phyloP scores from a whole-genome alignment of 2,888 invertebrate species.

The Melinaea marsaeus region DNA sequence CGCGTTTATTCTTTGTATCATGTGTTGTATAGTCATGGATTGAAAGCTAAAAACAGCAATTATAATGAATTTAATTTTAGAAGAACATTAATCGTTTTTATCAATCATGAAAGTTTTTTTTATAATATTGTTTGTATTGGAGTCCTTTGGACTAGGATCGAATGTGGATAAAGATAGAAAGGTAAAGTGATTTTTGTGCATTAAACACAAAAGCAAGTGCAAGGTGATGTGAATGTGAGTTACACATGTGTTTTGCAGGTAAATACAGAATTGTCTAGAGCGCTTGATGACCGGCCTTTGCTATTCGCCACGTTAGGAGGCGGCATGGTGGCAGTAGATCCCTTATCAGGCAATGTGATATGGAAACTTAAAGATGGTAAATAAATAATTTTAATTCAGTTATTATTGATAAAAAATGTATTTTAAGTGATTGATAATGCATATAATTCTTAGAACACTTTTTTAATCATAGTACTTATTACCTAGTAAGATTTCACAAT shows the following conservation, averaged over 20 bases:
- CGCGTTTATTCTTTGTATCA: constrained; percentile 13
- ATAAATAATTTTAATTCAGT: background rate
- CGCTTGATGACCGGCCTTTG: constrained; percentile 83
- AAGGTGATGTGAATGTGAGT: constrained; percentile 30
- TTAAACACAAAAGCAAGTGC: constrained; percentile 30
- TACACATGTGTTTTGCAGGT: constrained; percentile 57
- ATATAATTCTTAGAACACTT: too few species aligned
- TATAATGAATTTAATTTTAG: constrained; percentile 18
- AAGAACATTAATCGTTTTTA: constrained; percentile 6
- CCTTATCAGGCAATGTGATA: constrained; percentile 87
- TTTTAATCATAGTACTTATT: too few species aligned
- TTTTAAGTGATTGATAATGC: background rate
- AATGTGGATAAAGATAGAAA: constrained; percentile 57
- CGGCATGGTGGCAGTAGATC: constrained; percentile 92
- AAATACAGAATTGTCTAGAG: constrained; percentile 82
- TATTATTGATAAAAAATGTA: background rate
- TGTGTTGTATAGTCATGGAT: constrained; percentile 3
- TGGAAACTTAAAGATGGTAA: constrained; percentile 96
- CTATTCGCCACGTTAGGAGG: constrained; percentile 96
- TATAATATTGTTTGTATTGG: constrained; percentile 53
- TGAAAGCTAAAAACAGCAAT: background rate
- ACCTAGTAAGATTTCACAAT: too few species aligned
- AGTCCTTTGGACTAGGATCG: constrained; percentile 53
- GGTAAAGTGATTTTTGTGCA: constrained; percentile 48
- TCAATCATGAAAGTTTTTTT: constrained; percentile 53